A percentile compares a stretch with the other conserved stretches of the same genome.
These are phyloP conservation scores for Macaca fascicularis DNA, from an alignment of 2,113 vertebrate genomes.

Conservation along the genomic window T2T-MFA8v1.1 NC_088389.1:5078501-5079000, in stretches of 20 bases:
- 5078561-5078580: neutral
- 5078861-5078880: neutral
- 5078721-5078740: rapidly evolving
- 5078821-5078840: rapidly evolving
- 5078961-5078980: rapidly evolving
- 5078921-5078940: rapidly evolving
- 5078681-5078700: rapidly evolving
- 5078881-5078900: neutral
- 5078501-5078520: rapidly evolving
- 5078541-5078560: rapidly evolving
- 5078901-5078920: rapidly evolving
- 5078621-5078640: neutral
- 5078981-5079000: neutral
- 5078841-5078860: too few relatives aligned
- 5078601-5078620: neutral
- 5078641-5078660: neutral
- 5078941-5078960: too few relatives aligned
- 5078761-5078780: neutral
- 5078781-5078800: rapidly evolving
- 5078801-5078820: rapidly evolving
- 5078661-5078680: rapidly evolving
- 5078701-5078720: neutral
- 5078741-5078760: neutral
- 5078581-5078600: neutral
- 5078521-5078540: neutral